These are phyloP conservation scores for Haemorhous mexicanus DNA, from an alignment of 2,113 vertebrate genomes.

Conservation along the genomic window DNA sequence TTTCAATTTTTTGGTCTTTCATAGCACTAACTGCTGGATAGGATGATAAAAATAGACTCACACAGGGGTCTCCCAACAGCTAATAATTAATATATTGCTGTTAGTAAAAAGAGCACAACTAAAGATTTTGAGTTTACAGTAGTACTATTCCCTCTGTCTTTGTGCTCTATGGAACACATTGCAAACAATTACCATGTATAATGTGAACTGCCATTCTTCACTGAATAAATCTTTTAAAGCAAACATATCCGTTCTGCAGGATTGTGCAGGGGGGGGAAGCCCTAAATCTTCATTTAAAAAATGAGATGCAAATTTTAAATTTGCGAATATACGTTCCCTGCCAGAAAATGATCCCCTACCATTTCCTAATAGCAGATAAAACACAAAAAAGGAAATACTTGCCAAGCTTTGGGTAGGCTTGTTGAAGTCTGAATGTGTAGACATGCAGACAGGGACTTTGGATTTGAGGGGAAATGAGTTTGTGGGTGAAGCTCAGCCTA, in stretches of 20 bases:
- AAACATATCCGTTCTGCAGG: neutral
- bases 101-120: neutral
- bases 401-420: neutral
- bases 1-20: neutral
- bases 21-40: neutral
- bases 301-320: neutral
- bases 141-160: neutral
- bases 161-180: neutral
- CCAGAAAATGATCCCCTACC: neutral
- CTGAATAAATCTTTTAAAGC: neutral
- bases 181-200: neutral
- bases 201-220: neutral
- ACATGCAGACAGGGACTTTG: neutral
- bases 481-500: neutral
- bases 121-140: neutral
- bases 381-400: neutral
- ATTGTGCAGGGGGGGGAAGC: neutral
- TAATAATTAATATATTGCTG: neutral
- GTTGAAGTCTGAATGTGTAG: neutral
- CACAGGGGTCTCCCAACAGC: neutral
- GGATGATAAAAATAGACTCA: neutral
- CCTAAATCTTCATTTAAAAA: neutral
- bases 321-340: neutral
- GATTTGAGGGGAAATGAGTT: neutral
- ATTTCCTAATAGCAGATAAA: neutral